Evolutionary conservation across 2,888 invertebrate genomes (phyloP), one percentile per base, ranked within the genome.

Genomic region (Mechanitis messenoides): DNA sequence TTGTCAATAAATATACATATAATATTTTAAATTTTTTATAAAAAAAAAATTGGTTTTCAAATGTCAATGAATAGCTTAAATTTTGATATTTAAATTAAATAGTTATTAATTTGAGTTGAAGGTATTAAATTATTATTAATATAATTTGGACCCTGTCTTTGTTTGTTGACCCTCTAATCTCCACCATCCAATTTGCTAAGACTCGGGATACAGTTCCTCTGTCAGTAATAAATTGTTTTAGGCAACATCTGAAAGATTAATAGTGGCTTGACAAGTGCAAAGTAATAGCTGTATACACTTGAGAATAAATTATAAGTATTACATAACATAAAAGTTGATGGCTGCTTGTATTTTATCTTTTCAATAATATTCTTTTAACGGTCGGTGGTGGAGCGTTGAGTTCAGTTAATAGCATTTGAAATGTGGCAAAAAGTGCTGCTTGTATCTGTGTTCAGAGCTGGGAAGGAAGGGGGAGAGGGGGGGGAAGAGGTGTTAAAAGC

Each of bases 171-270:
- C 80, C 78, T 72, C 74, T 83, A 83, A 84, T 81, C 81, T 78
- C 69, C 75, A 79, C 42, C 60, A 67, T 76, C 77, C 76, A 81
- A 83, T 83, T 84, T 77, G 75, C 77, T 74, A 74, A 76, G 74
- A 75, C 75, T 70, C 74, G 73, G 76, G 78, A 74, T 74, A 76
- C 72, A 74, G 77, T 76, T 74, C 77, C 74, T 75, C 73, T 77
- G 81, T 84, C 72, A 69, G 72, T 73, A 79, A 86, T 85, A 85
- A 87, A 88, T 88, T 83, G 87, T 86, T 85, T 85, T 71, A 80
- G 80, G 81, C 75, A 82, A 77, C 83, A 80, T 83, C 80, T 74
- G 71, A 72, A 84, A 87, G 88, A 88, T 87, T 87, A 86, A 87
- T 87, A 83, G 87, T 81, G 76, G 68, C 74, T 79, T 77, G 83